phyloP scores from a whole-genome alignment of 2,888 invertebrate genomes.

The Bugula neritina region DNA sequence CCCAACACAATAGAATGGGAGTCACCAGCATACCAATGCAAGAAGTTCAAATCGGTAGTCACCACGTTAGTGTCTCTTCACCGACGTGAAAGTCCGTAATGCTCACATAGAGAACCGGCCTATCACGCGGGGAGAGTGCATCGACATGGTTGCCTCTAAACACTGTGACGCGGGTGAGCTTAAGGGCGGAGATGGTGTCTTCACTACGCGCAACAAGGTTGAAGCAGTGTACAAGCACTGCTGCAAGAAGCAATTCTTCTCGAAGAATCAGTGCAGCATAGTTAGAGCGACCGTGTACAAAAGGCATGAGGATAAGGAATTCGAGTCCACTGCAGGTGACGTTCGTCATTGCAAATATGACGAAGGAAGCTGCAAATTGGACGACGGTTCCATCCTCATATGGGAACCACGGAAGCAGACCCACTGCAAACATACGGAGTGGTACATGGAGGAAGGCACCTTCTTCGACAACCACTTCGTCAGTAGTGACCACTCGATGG shows the following conservation, averaged over 20 bases:
- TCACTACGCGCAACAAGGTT: not conserved
- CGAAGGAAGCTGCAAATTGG: not conserved
- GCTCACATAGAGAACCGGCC: not conserved
- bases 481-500: not conserved
- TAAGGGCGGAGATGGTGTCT: not conserved
- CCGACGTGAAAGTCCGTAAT: not conserved
- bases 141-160: not conserved
- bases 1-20: not conserved
- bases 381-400: not conserved
- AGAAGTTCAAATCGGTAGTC: not conserved
- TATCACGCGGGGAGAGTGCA: not conserved
- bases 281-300: not conserved
- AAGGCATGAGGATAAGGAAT: not conserved
- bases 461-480: no score
- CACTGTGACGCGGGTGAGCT: not conserved
- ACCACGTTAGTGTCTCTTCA: not conserved
- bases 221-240: not conserved
- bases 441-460: not conserved
- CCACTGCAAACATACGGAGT: not conserved
- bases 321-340: not conserved
- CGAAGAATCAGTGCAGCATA: not conserved
- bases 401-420: not conserved
- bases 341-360: not conserved
- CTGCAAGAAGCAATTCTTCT: not conserved
- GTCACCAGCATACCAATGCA: not conserved